Conservation (phyloP, 2,113 vertebrate genomes). For the Calypte anna region DNA sequence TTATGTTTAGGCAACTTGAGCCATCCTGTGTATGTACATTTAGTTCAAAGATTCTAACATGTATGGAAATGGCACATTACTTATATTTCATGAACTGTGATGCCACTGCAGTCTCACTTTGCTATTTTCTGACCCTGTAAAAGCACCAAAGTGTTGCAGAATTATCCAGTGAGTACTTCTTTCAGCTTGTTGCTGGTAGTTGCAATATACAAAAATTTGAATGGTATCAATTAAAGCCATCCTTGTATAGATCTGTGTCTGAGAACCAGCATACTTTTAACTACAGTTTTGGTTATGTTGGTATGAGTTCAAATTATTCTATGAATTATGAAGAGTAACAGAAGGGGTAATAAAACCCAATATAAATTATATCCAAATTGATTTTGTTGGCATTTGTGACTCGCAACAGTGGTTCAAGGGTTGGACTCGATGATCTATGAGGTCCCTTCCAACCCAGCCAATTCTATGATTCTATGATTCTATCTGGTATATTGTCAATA, state of each 20-base stretch:
- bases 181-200: neutral
- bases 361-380: neutral
- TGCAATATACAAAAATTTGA: neutral
- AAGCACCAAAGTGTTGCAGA: neutral
- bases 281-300: neutral
- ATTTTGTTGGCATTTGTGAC: neutral
- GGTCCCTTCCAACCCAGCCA: too few relatives aligned
- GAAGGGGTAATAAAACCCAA: neutral
- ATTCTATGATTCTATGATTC: too few relatives aligned
- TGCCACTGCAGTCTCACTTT: neutral
- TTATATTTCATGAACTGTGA: neutral
- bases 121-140: neutral
- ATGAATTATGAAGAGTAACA: neutral
- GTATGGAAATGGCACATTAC: accelerated
- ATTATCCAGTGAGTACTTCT: neutral
- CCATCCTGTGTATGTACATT: neutral
- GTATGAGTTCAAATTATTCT: neutral
- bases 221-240: neutral
- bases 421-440: too few relatives aligned
- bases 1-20: neutral
- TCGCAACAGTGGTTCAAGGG: too few relatives aligned
- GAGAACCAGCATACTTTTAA: neutral
- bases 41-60: too few relatives aligned
- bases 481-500: neutral
- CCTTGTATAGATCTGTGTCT: neutral